These are phyloP conservation scores for Macrotus californicus DNA, from an alignment of 2,113 vertebrate species.

Conservation along the genomic window DNA sequence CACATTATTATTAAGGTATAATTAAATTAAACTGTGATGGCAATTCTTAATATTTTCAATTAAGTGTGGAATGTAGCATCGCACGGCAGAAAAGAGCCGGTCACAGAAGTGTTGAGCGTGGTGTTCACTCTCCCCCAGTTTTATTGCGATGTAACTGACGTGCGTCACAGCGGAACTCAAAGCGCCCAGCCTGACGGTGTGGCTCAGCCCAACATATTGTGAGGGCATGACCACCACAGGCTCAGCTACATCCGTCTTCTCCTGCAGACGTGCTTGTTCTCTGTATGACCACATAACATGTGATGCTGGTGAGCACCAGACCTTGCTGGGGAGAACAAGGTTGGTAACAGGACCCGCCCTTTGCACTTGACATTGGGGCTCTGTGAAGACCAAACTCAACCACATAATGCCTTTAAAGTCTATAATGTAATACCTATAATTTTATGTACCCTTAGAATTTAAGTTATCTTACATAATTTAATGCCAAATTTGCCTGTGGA, in stretches of 20 bases:
- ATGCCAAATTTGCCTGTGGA: constrained; percentile 43
- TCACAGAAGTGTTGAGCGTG: not conserved
- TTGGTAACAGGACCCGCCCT: not conserved
- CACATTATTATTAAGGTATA: not conserved
- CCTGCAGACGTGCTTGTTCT: not conserved
- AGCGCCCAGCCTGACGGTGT: not conserved
- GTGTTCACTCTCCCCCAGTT: not conserved
- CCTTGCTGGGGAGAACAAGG: not conserved
- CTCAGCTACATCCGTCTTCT: not conserved
- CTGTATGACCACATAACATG: not conserved
- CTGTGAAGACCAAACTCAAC: not conserved
- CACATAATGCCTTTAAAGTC: not conserved
- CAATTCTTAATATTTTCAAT: not conserved
- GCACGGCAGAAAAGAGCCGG: not conserved
- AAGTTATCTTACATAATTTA: not conserved
- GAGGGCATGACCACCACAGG: not conserved
- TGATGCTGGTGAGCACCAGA: not conserved
- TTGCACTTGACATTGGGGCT: not conserved
- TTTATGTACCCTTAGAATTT: not conserved
- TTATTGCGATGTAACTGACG: not conserved
- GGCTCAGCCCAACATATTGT: too few relatives aligned
- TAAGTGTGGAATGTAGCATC: not conserved
- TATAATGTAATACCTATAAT: not conserved
- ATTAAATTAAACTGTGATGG: not conserved
- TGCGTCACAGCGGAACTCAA: not conserved